Evolutionary conservation across 2,113 vertebrate genomes (phyloP), one percentile per base, ranked within the genome.

Genomic region (Ramphastos sulfuratus): DNA sequence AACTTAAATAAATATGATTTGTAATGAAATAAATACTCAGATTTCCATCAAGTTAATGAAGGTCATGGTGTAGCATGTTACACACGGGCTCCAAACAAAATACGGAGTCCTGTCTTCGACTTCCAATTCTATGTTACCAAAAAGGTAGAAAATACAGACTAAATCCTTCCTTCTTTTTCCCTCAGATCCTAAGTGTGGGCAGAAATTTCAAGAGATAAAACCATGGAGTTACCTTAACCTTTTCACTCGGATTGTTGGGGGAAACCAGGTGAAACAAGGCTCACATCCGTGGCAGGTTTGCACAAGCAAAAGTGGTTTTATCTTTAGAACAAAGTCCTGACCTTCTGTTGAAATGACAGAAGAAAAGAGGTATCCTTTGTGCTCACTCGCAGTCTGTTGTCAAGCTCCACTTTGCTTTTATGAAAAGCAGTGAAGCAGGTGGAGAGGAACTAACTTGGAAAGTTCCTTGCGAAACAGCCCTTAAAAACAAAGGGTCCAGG

Each of bases 221-320:
- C 24, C 39, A 2, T 82, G 85, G 95, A 96, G 93, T 78, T 91
- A 94, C 6, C 58, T 97, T 52, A 90, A 77, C 55, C 78, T 88
- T 31, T 97, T 98, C 69, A 97, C 98, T 92, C 97, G 97, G 77
- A 98, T 99, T 82, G 97, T 98, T 27, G 98, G 98, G 59, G 98
- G 98, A 44, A 95, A 64, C 8, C 95, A 98, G 82, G 98, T 97
- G 24, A 75, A 95, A 58, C 95, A 97, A 64, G 98, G 98, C 72
- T 97, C 98, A 2, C 98, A 99, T 50, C 98, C 98, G 1, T 98
- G 98, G 98, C 98, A 99, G 97, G 98, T 98, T 76, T 97, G 96
- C 65, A 67, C 28, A 20, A 52, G 39, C 20, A 59, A 84, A 80
- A 67, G 63, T 44, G 59, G 23, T 35, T 95, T 70, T 87, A 59